Evolutionary conservation across 2,797 vertebrate species (phyloP).

Genomic region (Dicrostonyx torquatus): DNA sequence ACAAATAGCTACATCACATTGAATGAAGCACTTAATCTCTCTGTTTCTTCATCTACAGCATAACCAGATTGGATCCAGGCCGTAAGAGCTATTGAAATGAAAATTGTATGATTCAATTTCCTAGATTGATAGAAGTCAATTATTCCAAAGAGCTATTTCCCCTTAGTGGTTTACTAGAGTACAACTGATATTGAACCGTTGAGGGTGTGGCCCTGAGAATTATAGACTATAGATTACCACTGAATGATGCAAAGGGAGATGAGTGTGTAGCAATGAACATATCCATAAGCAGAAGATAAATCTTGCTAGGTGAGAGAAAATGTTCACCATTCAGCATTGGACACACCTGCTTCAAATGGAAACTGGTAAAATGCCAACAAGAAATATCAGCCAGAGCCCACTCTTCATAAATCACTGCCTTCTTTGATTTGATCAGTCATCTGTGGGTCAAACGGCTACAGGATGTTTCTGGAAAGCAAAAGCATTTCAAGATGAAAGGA

Average conservation of each 20-base stretch:
- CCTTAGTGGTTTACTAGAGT: constrained; percentile 44
- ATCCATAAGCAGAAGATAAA: constrained; percentile 53
- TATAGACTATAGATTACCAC: constrained; percentile 38
- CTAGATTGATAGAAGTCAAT: constrained; percentile 16
- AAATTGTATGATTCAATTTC: constrained; percentile 55
- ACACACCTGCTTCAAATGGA: neutral
- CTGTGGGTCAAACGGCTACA: constrained; percentile 42
- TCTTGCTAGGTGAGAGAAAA: constrained; percentile 51
- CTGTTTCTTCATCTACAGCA: constrained; percentile 46
- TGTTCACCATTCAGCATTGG: constrained; percentile 18
- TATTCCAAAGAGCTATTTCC: constrained; percentile 54
- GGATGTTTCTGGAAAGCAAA: constrained; percentile 58
- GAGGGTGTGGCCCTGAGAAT: constrained; percentile 32
- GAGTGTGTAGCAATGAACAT: neutral
- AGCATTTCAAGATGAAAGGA: constrained; percentile 59
- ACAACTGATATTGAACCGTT: constrained; percentile 50
- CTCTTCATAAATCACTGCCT: constrained; percentile 43
- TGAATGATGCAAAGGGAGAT: neutral
- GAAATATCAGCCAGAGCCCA: constrained; percentile 30
- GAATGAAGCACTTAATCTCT: neutral
- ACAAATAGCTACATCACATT: neutral
- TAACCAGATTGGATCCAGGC: neutral
- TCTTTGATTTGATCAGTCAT: constrained; percentile 56
- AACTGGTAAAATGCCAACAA: constrained; percentile 39
- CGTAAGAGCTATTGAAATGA: constrained; percentile 42